A percentile compares a stretch with the other conserved stretches of the same genome.
Evolutionary conservation across 2,113 vertebrate species (phyloP).

Genomic region (Microtus pennsylvanicus): DNA sequence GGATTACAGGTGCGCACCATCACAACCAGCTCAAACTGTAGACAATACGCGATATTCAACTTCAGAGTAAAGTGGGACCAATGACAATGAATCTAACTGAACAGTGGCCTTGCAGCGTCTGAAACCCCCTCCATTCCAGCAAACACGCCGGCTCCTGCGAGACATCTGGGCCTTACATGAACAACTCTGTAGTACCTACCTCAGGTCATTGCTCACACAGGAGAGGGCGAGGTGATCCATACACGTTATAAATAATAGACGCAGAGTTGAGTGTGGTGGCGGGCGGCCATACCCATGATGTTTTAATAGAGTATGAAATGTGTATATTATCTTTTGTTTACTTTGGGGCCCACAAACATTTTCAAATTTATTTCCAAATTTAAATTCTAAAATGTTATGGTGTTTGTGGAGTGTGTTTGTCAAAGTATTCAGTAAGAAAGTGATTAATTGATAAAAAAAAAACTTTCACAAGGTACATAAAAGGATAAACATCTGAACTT

Average conservation of each 20-base stretch:
- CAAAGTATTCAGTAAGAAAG: neutral
- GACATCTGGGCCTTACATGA: neutral
- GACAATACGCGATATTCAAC: neutral
- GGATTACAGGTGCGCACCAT: neutral
- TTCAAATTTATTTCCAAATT: neutral
- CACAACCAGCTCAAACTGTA: neutral
- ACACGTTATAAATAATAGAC: neutral
- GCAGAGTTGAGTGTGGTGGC: neutral
- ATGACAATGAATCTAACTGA: neutral
- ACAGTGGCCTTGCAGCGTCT: neutral
- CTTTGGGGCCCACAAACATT: neutral
- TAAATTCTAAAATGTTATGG: neutral
- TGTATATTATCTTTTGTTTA: neutral
- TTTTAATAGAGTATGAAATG: neutral
- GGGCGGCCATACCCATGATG: neutral
- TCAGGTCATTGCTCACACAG: neutral
- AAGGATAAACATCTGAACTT: neutral
- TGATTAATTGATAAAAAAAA: neutral
- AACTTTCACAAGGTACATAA: neutral
- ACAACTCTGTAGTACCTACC: neutral
- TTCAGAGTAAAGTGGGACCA: neutral
- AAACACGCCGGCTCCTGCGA: accelerated
- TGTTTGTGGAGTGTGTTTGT: neutral
- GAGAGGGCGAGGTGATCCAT: neutral
- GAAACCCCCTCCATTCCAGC: neutral